Percentiles rank a stretch among this genome's conserved stretches.
Evolutionary conservation across 2,113 vertebrate genomes (phyloP).

Genomic region (Excalfactoria chinensis): DNA sequence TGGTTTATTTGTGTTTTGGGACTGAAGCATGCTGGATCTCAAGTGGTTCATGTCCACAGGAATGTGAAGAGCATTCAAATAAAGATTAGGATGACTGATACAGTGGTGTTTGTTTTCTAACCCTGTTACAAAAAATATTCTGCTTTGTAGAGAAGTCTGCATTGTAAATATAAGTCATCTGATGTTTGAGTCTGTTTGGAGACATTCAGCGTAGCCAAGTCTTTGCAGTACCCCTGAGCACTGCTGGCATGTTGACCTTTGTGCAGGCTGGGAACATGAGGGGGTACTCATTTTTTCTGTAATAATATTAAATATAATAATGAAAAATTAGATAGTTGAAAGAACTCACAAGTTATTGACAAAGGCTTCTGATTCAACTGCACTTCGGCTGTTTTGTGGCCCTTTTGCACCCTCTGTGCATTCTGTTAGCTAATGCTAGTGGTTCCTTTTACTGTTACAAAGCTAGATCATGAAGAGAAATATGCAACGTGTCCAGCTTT

Average conservation of each 20-base stretch:
- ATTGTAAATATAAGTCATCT: background rate
- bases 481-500: slow-evolving; percentile 58
- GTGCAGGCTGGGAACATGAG: rapidly evolving
- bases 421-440: slow-evolving; percentile 54
- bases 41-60: background rate
- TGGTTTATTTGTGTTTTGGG: slow-evolving; percentile 17
- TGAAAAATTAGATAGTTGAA: background rate
- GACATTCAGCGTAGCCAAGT: background rate
- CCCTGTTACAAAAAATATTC: background rate
- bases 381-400: background rate
- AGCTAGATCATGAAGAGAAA: slow-evolving; percentile 14
- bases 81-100: slow-evolving; percentile 27
- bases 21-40: background rate
- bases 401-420: background rate
- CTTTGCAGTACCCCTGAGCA: background rate
- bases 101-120: background rate
- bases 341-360: background rate
- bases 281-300: background rate
- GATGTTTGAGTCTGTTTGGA: background rate
- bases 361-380: background rate
- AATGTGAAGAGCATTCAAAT: slow-evolving; percentile 39
- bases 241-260: background rate
- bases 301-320: background rate
- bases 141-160: background rate
- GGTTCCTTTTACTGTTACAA: slow-evolving; percentile 69